Percentiles rank a stretch among this genome's conserved stretches.
phyloP scores from a whole-genome alignment of 1,140 invertebrate species.

The Sinella curviseta region DNA sequence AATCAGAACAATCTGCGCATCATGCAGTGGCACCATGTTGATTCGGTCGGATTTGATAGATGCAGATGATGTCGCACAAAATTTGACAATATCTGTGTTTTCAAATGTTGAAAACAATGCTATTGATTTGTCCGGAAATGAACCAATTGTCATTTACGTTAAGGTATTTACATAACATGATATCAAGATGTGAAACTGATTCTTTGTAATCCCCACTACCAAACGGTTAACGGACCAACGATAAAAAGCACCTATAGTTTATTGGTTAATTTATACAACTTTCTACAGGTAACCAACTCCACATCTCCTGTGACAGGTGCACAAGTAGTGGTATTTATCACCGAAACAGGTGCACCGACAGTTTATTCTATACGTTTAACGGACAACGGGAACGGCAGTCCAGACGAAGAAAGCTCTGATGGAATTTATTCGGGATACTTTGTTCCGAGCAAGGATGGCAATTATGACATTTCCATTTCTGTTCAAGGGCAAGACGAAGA shows the following conservation, averaged over 20 bases:
- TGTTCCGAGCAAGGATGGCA: not conserved
- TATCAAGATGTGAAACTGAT: too few relatives aligned
- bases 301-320: not conserved
- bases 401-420: not conserved
- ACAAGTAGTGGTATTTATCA: not conserved
- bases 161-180: too few relatives aligned
- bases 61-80: not conserved
- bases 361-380: not conserved
- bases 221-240: too few relatives aligned
- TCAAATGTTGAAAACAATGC: not conserved
- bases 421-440: conserved; percentile 16
- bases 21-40: not conserved
- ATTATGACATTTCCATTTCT: not conserved
- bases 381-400: not conserved
- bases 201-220: too few relatives aligned
- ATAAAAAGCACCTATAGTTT: too few relatives aligned
- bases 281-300: not conserved
- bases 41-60: not conserved
- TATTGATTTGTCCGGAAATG: not conserved
- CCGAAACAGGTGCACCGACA: not conserved
- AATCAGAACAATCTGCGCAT: not conserved
- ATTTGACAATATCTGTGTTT: not conserved
- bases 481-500: not conserved
- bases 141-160: not conserved
- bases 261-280: not conserved